Percentiles rank a stretch among this genome's conserved stretches.
Conservation (phyloP, 2,888 invertebrate species). For the Germaria angustata region DNA sequence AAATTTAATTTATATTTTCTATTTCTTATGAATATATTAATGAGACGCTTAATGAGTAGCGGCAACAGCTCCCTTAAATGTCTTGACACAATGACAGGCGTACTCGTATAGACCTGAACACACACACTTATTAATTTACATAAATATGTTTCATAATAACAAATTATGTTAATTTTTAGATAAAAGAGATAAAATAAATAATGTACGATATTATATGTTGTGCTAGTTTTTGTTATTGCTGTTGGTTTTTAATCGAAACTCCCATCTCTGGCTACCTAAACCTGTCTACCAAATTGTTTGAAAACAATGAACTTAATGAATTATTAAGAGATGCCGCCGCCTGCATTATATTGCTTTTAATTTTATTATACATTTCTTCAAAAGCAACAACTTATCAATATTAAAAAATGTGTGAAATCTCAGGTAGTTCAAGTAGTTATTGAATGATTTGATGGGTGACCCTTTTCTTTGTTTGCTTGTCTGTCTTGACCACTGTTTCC, state of each 20-base stretch:
- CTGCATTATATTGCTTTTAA: constrained; percentile 30
- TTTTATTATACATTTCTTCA: constrained; percentile 25
- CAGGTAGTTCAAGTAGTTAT: constrained; percentile 67
- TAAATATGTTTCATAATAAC: constrained; percentile 50
- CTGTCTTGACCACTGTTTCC: constrained; percentile 7
- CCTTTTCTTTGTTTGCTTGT: constrained; percentile 38
- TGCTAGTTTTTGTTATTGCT: background rate
- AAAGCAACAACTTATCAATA: constrained; percentile 17
- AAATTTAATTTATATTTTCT: background rate
- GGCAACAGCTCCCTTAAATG: constrained; percentile 48
- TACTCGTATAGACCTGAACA: background rate
- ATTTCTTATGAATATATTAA: constrained; percentile 73
- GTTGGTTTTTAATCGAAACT: background rate
- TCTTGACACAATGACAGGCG: background rate
- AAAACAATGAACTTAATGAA: constrained; percentile 65
- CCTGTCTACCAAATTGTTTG: constrained; percentile 52
- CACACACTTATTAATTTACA: constrained; percentile 31
- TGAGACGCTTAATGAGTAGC: constrained; percentile 71
- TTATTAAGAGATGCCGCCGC: constrained; percentile 62
- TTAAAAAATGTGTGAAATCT: constrained; percentile 68
- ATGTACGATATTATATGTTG: constrained; percentile 2
- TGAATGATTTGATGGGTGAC: constrained; percentile 52
- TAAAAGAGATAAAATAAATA: constrained; percentile 28
- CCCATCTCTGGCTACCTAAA: constrained; percentile 38
- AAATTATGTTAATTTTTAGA: constrained; percentile 75